phyloP scores from a whole-genome alignment of 2,888 invertebrate genomes.

The Thelaira solivaga region DNA sequence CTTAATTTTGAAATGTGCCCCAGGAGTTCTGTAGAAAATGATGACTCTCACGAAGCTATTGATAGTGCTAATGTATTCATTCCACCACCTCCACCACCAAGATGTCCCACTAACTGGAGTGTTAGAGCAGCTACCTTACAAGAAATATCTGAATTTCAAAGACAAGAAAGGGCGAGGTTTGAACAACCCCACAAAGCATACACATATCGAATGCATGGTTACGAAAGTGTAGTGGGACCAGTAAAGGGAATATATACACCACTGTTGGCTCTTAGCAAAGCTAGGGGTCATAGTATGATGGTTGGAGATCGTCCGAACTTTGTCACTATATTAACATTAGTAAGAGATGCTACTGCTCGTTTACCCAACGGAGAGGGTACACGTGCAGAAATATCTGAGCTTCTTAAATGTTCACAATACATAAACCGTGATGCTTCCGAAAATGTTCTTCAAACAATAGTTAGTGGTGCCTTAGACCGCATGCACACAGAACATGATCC shows the following conservation, averaged over 20 bases:
- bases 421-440: conserved; percentile 78
- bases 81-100: conserved; percentile 79
- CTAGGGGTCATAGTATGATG: conserved; percentile 90
- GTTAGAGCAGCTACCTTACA: conserved; percentile 87
- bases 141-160: conserved; percentile 86
- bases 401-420: conserved; percentile 87
- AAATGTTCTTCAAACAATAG: conserved; percentile 82
- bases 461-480: conserved; percentile 93
- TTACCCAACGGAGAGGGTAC: conserved; percentile 96
- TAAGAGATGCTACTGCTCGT: conserved; percentile 95
- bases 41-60: conserved; percentile 52
- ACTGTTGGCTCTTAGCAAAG: conserved; percentile 80
- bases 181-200: conserved; percentile 94
- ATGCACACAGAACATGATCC: conserved; percentile 93
- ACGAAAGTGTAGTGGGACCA: conserved; percentile 89
- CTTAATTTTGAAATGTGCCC: conserved; percentile 71
- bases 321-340: conserved; percentile 92
- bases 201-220: conserved; percentile 92
- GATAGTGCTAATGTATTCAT: conserved; percentile 40
- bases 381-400: conserved; percentile 91
- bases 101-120: conserved; percentile 89
- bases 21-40: conserved; percentile 72
- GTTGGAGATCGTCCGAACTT: conserved; percentile 90
- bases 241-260: conserved; percentile 88
- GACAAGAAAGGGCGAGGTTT: conserved; percentile 90